phyloP scores from a whole-genome alignment of 2,113 vertebrate species.

The Cyphomyrus discorhynchus region DNA sequence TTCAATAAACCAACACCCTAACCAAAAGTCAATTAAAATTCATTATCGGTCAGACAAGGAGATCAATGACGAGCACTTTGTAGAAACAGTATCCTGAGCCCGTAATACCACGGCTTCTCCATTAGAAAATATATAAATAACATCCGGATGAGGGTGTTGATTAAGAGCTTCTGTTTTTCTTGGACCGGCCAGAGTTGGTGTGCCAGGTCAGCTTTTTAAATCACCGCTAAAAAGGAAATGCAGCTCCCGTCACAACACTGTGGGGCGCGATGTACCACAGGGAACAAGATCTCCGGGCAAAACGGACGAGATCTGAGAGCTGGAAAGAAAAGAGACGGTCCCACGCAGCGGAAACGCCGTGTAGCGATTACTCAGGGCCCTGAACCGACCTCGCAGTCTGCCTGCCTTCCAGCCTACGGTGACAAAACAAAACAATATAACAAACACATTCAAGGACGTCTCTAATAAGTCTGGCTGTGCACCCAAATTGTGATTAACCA shows the following conservation, averaged over 20 bases:
- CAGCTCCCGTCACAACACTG: neutral
- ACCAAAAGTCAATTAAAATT: conserved; percentile 8
- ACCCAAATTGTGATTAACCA: conserved; percentile 50
- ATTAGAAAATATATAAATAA: neutral
- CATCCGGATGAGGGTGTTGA: neutral
- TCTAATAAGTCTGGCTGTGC: neutral
- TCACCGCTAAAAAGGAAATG: neutral
- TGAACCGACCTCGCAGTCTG: neutral
- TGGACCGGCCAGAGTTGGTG: neutral
- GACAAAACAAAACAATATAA: neutral
- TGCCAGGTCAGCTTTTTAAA: neutral
- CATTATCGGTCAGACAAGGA: neutral
- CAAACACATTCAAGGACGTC: neutral
- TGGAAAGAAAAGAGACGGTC: neutral
- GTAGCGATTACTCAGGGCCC: neutral
- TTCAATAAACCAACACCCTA: neutral
- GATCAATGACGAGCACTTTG: neutral
- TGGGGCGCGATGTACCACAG: neutral
- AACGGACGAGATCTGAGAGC: neutral
- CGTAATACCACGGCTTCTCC: neutral
- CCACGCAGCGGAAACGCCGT: neutral
- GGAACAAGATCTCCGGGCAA: neutral
- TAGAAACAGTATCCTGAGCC: neutral
- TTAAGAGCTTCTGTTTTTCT: neutral
- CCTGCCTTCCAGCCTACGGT: neutral